Evolutionary conservation across 2,113 vertebrate genomes (phyloP).

Genomic region (Phalacrocorax brasilianus): DNA sequence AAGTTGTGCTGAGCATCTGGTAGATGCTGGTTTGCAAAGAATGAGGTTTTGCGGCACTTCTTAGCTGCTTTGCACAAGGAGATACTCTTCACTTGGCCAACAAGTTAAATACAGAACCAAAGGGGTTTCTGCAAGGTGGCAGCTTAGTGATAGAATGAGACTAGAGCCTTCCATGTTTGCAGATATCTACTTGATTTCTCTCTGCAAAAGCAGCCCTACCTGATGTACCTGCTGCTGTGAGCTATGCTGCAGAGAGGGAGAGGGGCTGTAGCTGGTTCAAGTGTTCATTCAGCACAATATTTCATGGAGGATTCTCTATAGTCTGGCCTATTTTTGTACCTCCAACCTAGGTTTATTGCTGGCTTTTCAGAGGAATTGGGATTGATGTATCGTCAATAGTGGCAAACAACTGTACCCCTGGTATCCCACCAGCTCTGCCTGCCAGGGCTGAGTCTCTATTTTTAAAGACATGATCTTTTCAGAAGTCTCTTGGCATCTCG

Average conservation of each 20-base stretch:
- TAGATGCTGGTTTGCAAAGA: not conserved
- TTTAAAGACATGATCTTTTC: not conserved
- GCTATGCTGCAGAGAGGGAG: not conserved
- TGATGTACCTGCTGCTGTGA: not conserved
- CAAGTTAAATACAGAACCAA: fast-evolving
- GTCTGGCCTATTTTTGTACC: not conserved
- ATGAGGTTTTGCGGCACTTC: not conserved
- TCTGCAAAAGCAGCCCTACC: not conserved
- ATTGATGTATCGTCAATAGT: not conserved
- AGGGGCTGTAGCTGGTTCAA: not conserved
- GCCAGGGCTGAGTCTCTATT: not conserved
- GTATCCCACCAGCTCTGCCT: not conserved
- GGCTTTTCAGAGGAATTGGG: not conserved
- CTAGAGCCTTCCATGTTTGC: not conserved
- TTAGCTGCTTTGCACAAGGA: not conserved
- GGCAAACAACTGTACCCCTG: not conserved
- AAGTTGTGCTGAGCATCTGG: not conserved
- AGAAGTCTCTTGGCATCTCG: not conserved
- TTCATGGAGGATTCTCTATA: not conserved
- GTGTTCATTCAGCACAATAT: not conserved
- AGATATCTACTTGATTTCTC: not conserved
- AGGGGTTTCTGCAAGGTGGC: not conserved
- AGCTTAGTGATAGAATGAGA: not conserved
- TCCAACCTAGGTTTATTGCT: not conserved
- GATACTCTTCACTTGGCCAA: not conserved